Conservation (phyloP, 64 coral and sea anemone species). For the Montipora cactus region DNA sequence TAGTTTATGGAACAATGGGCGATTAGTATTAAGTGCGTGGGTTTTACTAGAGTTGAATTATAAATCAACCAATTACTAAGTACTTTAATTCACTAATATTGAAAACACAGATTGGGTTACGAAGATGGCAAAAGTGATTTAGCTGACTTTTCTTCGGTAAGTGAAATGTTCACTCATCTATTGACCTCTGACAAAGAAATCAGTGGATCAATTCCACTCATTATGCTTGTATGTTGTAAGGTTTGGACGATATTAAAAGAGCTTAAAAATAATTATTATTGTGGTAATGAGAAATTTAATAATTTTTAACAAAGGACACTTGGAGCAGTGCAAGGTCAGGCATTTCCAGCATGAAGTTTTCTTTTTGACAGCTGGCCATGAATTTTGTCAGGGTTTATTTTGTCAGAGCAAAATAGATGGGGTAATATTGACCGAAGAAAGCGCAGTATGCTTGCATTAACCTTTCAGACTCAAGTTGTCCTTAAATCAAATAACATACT, state of each 20-base stretch:
- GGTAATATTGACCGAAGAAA: conserved; percentile 40
- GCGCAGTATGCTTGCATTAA: conserved; percentile 24
- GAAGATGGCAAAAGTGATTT: conserved; percentile 38
- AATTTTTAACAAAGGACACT: neutral
- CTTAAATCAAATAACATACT: neutral
- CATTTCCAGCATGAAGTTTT: conserved; percentile 35
- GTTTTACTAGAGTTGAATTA: neutral
- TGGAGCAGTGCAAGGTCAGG: neutral
- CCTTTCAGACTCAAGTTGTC: conserved; percentile 16
- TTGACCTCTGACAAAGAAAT: conserved; percentile 44
- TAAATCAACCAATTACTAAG: neutral
- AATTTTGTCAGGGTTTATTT: conserved; percentile 11
- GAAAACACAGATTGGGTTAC: conserved; percentile 53
- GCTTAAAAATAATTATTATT: neutral
- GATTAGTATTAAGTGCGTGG: too few relatives aligned
- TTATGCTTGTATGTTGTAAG: neutral
- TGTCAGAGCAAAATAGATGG: conserved; percentile 49
- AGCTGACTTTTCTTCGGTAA: conserved; percentile 46
- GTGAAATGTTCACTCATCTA: conserved; percentile 23
- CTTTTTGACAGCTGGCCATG: neutral
- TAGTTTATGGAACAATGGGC: too few relatives aligned
- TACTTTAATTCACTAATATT: conserved; percentile 17
- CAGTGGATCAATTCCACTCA: neutral
- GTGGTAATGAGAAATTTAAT: neutral
- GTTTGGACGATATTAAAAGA: neutral